Base-by-base conservation (phyloP, 2,888 invertebrate genomes). In the Cephus spinipes region DNA sequence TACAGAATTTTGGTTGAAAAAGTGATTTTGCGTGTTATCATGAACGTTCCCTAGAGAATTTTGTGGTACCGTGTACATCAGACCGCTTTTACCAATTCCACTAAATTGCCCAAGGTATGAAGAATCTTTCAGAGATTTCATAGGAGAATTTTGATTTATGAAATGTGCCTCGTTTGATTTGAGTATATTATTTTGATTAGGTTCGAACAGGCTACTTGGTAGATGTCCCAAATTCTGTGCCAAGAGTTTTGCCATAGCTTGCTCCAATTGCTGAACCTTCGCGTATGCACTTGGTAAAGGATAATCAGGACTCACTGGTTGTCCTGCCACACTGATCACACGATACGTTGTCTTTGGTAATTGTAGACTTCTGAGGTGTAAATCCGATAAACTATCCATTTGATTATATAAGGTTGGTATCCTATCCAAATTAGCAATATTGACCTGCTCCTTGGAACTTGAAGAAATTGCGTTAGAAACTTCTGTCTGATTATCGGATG, bases 181-280 rank as follows among this genome's bases (percentile, higher is more conserved):
- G 80, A 6, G 84, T 2, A n/a, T 33, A 1, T 55, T 78, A 4
- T 77, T 76, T 69, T 81, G 77, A n/a, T 76, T 82, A 3, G 77
- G 6, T 32, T 36, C 0, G 81, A 74, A 35, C 85, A 84, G 75
- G 15, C 6, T 55, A 30, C 71, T n/a, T 2, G 76, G 71, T 12
- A 83, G 82, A 33, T 83, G 82, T 9, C 74, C 81, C 0, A 85
- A 79, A 76, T 87, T 87, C 36, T 90, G 90, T 0, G 86, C 83
- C 73, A 90, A 74, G 0, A 88, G 85, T 75, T 89, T 90, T 3
- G 85, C 85, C 89, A 89, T 89, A 1, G 90, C 76, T 34, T 90
- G 89, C 36, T 91, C 90, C 32, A 90, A 69, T 6, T 89, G 90
- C 36, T 88, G 88, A 4, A 88, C 83, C 31, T 87, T 90, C 6